Base-by-base conservation (phyloP, 2,797 vertebrate species). In the Scarus forsteni region DNA sequence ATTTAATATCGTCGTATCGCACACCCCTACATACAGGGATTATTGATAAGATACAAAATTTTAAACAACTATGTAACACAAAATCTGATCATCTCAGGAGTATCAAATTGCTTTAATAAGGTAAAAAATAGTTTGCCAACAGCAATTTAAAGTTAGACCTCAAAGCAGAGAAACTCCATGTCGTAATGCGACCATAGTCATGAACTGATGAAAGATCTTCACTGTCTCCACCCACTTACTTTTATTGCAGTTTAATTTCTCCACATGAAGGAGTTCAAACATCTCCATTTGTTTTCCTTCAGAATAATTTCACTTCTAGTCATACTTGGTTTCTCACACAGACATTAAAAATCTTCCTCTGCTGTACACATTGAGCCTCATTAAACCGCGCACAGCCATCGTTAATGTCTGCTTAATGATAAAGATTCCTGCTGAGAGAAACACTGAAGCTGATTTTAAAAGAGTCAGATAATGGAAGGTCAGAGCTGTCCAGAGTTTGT, bases 341-440 rank as follows among this genome's bases (percentile, higher is more conserved):
- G 35, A n/a, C 44, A 15, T 49, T 19, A 54, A 38, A 60, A 52
- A 38, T 6, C 40, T 42, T 38, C 38, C 19, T 56, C 54, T 16
- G 10, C 61, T 39, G 60, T 0, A 15, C 45, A n/a, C 7, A 18
- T 45, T 2, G 12, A 39, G 57, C 66, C 66, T 71, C 58, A 63
- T 63, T 62, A 70, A 49, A 45, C 7, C 0, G 16, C 60, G 61
- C 44, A 6, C 38, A 55, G 60, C 56, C 5, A 34, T 16, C 27
- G 12, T 44, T 53, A 8, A 43, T 48, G 16, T 11, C 48, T 8
- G 34, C 11, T 39, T 18, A 60, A 57, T 60, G 1, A 46, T 52
- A 60, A 51, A 46, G 76, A 0, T 12, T 50, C 70, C 13, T 8
- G 57, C 66, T 49, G 71, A 59, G 66, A 62, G 62, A 35, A n/a